Evolutionary conservation across 2,113 vertebrate species (phyloP), one percentile per base, ranked within the genome.

Genomic region (Sapayoa aenigma): DNA sequence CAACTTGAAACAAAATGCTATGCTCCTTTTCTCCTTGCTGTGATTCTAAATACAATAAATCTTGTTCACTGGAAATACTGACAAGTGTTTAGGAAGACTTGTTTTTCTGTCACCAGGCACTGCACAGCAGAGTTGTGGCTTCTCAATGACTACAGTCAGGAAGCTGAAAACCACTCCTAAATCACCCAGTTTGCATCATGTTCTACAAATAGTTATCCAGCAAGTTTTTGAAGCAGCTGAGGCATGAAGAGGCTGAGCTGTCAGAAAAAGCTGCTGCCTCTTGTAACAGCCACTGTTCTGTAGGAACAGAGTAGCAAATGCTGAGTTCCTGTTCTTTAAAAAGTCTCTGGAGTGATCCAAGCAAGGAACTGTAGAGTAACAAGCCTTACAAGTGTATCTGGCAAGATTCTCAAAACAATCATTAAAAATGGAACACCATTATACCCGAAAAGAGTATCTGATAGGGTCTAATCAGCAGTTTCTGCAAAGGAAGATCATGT

Each of bases 121-220:
- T 84, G 86, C 44, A 50, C 30, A 46, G 76, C 76, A 90, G 66
- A 94, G 83, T 35, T 96, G 92, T 65, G 94, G 93, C 76, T 94
- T 88, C 76, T 94, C 24, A 37, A 92, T 78, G 88, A 94, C 56
- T 68, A 71, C 31, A 81, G 76, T 67, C 92, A 96, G 94, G 96
- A 96, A 97, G 95, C 16, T 72, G 83, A 93, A 97, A 95, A 96
- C 94, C 96, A 90, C 96, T 81, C 94, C 92, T 94, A 93, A 94
- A 62, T 84, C 63, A 85, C 87, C 60, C 71, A 74, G 82, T 95
- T 91, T 89, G 79, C 90, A 96, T 96, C 96, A 97, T 56, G 88
- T 78, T 97, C 94, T 81, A 92, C 93, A 97, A 96, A 96, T 94
- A 96, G 93, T 83, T 86, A 92, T 66, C 95, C 82, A 86, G 84